Evolutionary conservation across 2,113 vertebrate species (phyloP).

Genomic region (Poeciliopsis prolifica): DNA sequence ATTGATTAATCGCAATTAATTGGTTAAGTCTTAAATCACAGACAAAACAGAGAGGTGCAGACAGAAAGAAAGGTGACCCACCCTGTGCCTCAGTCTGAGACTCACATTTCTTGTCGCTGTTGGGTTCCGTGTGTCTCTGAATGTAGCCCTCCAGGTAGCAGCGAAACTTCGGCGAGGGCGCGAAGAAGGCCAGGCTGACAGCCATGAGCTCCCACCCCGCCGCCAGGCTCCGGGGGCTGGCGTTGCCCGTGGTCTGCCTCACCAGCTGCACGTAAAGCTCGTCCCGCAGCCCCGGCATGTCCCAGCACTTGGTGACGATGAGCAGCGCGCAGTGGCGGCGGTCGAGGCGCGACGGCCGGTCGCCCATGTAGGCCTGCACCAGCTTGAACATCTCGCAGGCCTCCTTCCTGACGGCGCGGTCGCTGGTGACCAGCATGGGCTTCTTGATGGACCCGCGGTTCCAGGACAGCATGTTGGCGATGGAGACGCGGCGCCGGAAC

Average conservation of each 20-base stretch:
- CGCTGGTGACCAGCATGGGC: constrained; percentile 91
- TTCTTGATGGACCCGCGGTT: constrained; percentile 90
- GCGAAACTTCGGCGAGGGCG: constrained; percentile 91
- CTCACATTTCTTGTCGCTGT: constrained; percentile 88
- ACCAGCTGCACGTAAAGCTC: constrained; percentile 91
- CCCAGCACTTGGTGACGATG: constrained; percentile 90
- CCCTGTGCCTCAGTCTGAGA: constrained; percentile 74
- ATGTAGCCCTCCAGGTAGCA: constrained; percentile 93
- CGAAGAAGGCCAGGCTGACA: constrained; percentile 89
- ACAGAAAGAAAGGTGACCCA: constrained; percentile 72
- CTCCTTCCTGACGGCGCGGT: constrained; percentile 86
- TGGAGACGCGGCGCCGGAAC: constrained; percentile 88
- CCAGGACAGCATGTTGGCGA: constrained; percentile 93
- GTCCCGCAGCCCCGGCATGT: constrained; percentile 85
- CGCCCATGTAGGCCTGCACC: constrained; percentile 93
- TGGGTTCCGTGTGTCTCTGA: constrained; percentile 87
- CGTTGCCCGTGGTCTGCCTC: constrained; percentile 89
- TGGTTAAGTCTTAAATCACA: not conserved
- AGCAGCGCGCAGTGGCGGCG: constrained; percentile 84
- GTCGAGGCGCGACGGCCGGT: constrained; percentile 87
- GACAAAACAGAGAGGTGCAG: constrained; percentile 46
- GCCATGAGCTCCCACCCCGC: constrained; percentile 92
- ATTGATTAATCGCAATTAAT: too few relatives aligned
- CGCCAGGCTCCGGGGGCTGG: constrained; percentile 82
- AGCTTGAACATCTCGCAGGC: constrained; percentile 92